Evolutionary conservation across 2,797 vertebrate species (phyloP), one percentile per base, ranked within the genome.

Genomic region (Lophotriccus pileatus): DNA sequence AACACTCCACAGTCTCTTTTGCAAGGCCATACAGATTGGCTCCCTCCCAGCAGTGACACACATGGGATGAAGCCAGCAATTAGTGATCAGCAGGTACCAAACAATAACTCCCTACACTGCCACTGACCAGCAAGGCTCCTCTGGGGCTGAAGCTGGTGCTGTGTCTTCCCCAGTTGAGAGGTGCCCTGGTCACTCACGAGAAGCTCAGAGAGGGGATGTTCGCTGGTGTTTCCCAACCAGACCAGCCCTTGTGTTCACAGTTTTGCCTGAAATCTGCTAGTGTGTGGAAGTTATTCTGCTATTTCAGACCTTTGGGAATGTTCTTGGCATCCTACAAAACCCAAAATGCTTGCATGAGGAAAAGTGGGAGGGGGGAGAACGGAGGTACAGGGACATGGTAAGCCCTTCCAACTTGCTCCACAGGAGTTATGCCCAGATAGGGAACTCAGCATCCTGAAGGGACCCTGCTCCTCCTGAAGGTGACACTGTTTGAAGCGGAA

Each of bases 81-180:
- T 82, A 95, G 69, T 14, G 72, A 87, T 84, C 72, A 79, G 87
- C 79, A 96, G 47, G 70, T 92, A 90, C 62, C 22, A 59, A 81
- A 90, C 72, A 93, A 59, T 77, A 68, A 64, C 24, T 79, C n/a
- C 36, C 10, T 3, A 4, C 66, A 83, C 74, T 22, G 53, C 59
- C n/a, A 5, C 46, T 6, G 19, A 44, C 2, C 7, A 86, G 24
- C 0, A 0, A 67, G 49, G 5, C 13, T 78, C 10, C 52, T 83
- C 9, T 36, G 7, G 30, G 15, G 17, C 36, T 2, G 4, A 14
- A 28, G 18, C 23, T 30, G 13, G 14, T 1, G 1, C 18, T 23
- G 30, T 4, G 12, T n/a, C 30, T 37, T 36, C 22, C 13, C 2
- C 0, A 1, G 11, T 0, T 0, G 1, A 44, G 28, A 47, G n/a